Evolutionary conservation across 2,113 vertebrate species (phyloP).

Genomic region (Onychostoma macrolepis): DNA sequence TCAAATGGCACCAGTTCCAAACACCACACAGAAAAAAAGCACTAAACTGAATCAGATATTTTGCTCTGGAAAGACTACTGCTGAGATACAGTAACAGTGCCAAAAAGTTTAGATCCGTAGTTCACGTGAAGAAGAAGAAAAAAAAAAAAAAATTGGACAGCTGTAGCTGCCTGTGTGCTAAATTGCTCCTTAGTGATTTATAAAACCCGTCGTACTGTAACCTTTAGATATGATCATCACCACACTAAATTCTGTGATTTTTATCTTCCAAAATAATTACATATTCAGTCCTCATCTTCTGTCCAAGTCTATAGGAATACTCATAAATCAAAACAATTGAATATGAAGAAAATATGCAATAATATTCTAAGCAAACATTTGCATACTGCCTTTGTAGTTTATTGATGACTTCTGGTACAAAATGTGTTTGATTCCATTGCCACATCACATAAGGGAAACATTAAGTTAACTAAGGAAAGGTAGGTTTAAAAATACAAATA

Average conservation of each 20-base stretch:
- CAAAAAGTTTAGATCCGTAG: not conserved
- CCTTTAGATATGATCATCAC: not conserved
- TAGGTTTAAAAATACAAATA: not conserved
- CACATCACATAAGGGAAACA: not conserved
- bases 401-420: constrained; percentile 13
- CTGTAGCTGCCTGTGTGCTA: not conserved
- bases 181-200: constrained; percentile 4
- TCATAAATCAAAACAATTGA: not conserved
- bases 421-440: not conserved
- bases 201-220: not conserved
- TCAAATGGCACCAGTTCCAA: not conserved
- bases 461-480: constrained; percentile 3
- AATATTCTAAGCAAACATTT: not conserved
- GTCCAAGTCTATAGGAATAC: not conserved
- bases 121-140: not conserved
- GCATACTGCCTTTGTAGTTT: not conserved
- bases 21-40: not conserved
- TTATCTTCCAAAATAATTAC: not conserved
- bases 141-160: not conserved
- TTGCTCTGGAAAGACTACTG: not conserved
- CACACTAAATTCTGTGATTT: not conserved
- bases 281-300: not conserved
- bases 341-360: not conserved
- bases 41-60: not conserved
- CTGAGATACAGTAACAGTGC: not conserved